phyloP scores from a whole-genome alignment of 2,888 invertebrate genomes.

The Endotricha flammealis region DNA sequence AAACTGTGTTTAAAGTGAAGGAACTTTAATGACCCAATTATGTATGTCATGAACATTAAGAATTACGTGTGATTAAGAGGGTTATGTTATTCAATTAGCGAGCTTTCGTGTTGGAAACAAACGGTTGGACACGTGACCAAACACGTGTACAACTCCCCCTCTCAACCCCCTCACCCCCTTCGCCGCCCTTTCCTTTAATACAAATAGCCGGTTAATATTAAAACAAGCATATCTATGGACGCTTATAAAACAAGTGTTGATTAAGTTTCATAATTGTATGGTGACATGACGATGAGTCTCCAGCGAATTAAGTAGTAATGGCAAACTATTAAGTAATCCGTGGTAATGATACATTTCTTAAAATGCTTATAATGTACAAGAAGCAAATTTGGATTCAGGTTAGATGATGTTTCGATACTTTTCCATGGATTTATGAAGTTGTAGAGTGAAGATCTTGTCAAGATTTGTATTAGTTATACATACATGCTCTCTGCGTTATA shows the following conservation, averaged over 20 bases:
- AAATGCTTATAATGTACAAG: too few relatives aligned
- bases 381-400: too few relatives aligned
- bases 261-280: constrained; percentile 3
- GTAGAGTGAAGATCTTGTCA: too few relatives aligned
- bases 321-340: too few relatives aligned
- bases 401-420: too few relatives aligned
- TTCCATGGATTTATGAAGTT: too few relatives aligned
- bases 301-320: too few relatives aligned
- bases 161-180: constrained; percentile 14
- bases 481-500: too few relatives aligned
- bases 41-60: constrained; percentile 34
- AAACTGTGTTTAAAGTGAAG: constrained; percentile 34
- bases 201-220: constrained; percentile 48
- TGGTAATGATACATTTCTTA: too few relatives aligned
- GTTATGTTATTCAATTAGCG: constrained; percentile 45
- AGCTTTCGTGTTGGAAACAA: constrained; percentile 30
- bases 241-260: constrained; percentile 33
- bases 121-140: constrained; percentile 34
- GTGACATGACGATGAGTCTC: too few relatives aligned
- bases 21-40: constrained; percentile 53
- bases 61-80: constrained; percentile 31
- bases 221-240: constrained; percentile 34
- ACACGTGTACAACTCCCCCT: constrained; percentile 27
- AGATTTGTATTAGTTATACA: too few relatives aligned
- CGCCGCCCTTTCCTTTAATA: constrained; percentile 35